Conservation (phyloP, 2,797 vertebrate genomes). For the Brachymystax lenok region DNA sequence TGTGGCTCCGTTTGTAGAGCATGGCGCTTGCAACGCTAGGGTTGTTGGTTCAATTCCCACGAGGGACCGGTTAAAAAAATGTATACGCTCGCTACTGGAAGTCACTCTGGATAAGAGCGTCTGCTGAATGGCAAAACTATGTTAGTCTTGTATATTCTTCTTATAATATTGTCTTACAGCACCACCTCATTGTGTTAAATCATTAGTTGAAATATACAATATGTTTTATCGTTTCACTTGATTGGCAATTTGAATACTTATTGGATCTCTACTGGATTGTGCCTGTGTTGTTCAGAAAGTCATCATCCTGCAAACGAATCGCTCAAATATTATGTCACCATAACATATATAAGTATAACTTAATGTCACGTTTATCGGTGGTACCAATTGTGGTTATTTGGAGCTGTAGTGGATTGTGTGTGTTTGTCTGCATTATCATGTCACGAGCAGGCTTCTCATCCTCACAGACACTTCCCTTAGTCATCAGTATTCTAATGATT, state of each 20-base stretch:
- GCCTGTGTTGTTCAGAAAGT: constrained; percentile 11
- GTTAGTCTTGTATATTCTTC: too few species aligned
- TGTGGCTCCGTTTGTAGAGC: too few species aligned
- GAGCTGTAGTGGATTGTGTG: neutral
- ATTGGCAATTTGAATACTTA: neutral
- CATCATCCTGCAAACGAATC: constrained; percentile 13
- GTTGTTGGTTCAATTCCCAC: too few species aligned
- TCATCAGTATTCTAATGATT: constrained; percentile 81
- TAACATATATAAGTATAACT: neutral
- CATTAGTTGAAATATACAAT: neutral
- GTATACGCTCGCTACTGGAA: too few species aligned
- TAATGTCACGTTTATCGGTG: neutral
- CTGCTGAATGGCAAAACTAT: too few species aligned
- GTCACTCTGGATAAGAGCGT: too few species aligned
- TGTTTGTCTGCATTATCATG: constrained; percentile 9
- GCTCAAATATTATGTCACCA: neutral
- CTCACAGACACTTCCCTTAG: constrained; percentile 67
- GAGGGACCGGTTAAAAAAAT: too few species aligned
- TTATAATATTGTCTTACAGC: neutral
- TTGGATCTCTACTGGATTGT: neutral
- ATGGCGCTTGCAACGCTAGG: too few species aligned
- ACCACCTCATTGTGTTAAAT: neutral
- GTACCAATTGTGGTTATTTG: neutral
- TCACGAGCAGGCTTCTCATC: constrained; percentile 31
- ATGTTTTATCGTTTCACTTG: neutral